Evolutionary conservation across 2,888 invertebrate species (phyloP).

Genomic region (Odontocerum albicorne): DNA sequence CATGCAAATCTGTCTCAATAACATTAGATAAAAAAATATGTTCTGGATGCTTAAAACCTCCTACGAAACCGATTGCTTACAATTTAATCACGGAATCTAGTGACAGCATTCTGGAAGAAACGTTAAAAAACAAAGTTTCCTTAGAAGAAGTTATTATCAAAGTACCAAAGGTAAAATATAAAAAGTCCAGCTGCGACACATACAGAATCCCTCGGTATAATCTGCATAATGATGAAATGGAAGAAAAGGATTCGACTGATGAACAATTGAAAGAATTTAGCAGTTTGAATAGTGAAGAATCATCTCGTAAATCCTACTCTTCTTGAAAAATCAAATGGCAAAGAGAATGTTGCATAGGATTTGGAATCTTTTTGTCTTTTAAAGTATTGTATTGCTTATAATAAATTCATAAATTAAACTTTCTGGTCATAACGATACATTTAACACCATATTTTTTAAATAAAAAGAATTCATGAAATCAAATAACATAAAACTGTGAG

Average conservation of each 20-base stretch:
- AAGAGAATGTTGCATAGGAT: too few species aligned
- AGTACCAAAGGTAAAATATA: slow-evolving; percentile 27
- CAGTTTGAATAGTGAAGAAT: slow-evolving; percentile 22
- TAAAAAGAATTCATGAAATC: too few species aligned
- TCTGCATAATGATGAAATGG: neutral
- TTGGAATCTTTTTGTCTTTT: too few species aligned
- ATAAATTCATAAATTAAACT: too few species aligned
- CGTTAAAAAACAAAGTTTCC: slow-evolving; percentile 4
- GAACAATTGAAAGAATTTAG: slow-evolving; percentile 34
- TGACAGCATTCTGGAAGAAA: slow-evolving; percentile 29
- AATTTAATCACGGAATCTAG: slow-evolving; percentile 36
- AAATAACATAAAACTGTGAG: too few species aligned
- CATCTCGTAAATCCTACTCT: slow-evolving; percentile 36
- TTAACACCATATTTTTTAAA: too few species aligned
- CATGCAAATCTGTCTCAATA: too few species aligned
- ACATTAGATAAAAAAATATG: neutral
- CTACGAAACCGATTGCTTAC: slow-evolving; percentile 36
- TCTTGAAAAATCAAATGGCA: slow-evolving; percentile 40
- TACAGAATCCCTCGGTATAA: too few species aligned
- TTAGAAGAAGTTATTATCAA: slow-evolving; percentile 36
- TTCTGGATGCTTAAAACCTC: neutral
- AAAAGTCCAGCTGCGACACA: slow-evolving; percentile 12
- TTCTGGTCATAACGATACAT: too few species aligned
- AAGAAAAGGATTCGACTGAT: slow-evolving; percentile 44
- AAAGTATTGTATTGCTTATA: too few species aligned